Evolutionary conservation across 2,888 invertebrate genomes (phyloP).

Genomic region (Eurytoma adleriae): DNA sequence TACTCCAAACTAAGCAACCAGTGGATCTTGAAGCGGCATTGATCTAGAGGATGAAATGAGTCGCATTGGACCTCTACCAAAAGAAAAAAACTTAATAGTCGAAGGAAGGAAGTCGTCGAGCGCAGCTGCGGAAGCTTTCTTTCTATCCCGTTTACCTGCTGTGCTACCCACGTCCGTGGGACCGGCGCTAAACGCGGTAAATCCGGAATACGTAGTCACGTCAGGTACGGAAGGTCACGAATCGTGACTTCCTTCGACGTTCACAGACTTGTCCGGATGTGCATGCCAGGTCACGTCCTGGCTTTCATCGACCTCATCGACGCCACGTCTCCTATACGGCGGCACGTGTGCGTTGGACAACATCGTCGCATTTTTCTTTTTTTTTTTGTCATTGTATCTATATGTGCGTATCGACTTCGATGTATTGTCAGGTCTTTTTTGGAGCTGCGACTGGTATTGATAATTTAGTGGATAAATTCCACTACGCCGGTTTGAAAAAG

Average conservation of each 20-base stretch:
- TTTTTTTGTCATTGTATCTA: not conserved
- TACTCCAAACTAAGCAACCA: not conserved
- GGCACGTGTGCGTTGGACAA: conserved; percentile 29
- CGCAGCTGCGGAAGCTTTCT: conserved; percentile 13
- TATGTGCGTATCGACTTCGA: conserved; percentile 14
- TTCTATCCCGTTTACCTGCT: not conserved
- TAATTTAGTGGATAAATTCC: too few species aligned
- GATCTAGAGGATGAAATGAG: conserved; percentile 33
- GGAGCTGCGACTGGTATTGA: too few species aligned
- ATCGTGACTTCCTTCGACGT: conserved; percentile 70
- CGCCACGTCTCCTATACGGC: conserved; percentile 65
- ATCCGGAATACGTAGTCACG: conserved; percentile 65
- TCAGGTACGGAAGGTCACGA: conserved; percentile 67
- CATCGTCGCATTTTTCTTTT: not conserved
- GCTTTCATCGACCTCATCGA: conserved; percentile 66
- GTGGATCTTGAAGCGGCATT: not conserved
- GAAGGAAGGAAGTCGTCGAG: not conserved
- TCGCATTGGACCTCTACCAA: conserved; percentile 22
- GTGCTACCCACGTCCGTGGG: not conserved
- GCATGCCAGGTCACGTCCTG: conserved; percentile 72
- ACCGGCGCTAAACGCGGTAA: conserved; percentile 54
- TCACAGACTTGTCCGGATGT: conserved; percentile 66
- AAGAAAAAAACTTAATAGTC: not conserved
- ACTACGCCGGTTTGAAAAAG: too few species aligned
- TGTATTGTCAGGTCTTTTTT: conserved; percentile 12